Conservation (phyloP, 2,797 vertebrate genomes). For the Tragelaphus eurycerus region DNA sequence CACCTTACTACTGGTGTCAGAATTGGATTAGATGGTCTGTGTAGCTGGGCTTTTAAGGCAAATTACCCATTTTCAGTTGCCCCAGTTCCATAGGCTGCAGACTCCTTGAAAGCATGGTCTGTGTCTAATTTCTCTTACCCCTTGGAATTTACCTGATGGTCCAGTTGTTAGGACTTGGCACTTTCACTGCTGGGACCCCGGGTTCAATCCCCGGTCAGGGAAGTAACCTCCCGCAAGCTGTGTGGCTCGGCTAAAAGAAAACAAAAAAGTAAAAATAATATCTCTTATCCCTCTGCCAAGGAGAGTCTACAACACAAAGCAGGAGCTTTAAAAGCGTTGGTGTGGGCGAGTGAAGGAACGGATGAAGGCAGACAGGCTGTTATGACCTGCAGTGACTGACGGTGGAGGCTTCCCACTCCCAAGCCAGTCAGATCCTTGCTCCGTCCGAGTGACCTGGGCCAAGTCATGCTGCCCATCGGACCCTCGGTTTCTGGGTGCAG, state of each 20-base stretch:
- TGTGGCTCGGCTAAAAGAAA: background rate
- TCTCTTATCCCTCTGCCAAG: background rate
- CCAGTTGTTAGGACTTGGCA: background rate
- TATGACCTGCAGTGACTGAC: background rate
- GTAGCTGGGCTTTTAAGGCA: slow-evolving; percentile 3
- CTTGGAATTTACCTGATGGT: background rate
- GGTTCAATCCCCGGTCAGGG: background rate
- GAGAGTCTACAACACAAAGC: background rate
- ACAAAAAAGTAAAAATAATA: background rate
- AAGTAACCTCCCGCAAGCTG: background rate
- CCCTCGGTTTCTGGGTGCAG: background rate
- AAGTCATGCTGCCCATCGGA: background rate
- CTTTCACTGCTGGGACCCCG: background rate
- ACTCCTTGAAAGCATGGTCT: background rate
- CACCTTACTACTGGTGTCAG: background rate
- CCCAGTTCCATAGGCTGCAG: background rate
- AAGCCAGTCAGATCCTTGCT: background rate
- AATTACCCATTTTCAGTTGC: background rate
- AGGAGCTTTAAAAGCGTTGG: background rate
- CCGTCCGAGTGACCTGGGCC: background rate
- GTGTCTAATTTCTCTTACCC: background rate
- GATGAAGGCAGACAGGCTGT: background rate
- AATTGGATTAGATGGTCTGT: background rate
- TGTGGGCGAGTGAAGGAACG: background rate
- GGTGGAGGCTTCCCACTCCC: background rate